Percentiles rank a stretch among this genome's conserved stretches.
phyloP scores from a whole-genome alignment of 2,113 vertebrate species.

The Oreocharis arfaki region DNA sequence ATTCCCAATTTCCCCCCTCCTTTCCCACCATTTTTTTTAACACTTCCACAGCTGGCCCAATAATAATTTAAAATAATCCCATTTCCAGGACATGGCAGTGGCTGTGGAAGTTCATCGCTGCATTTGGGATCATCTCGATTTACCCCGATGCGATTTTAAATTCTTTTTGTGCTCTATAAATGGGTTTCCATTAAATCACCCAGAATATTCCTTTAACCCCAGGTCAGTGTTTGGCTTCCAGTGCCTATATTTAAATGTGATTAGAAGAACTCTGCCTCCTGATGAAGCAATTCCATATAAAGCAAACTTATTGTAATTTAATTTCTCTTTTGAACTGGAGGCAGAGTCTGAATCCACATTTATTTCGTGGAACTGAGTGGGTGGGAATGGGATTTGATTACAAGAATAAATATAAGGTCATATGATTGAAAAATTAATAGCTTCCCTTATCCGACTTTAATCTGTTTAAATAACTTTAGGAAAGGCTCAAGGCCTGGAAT shows the following conservation, averaged over 20 bases:
- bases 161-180: conserved; percentile 21
- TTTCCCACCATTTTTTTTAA: neutral
- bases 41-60: neutral
- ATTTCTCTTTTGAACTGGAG: conserved; percentile 4
- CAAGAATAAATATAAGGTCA: conserved; percentile 12
- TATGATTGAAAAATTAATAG: conserved; percentile 57
- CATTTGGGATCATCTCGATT: conserved; percentile 40
- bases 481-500: conserved; percentile 31
- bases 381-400: neutral
- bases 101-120: neutral
- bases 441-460: conserved; percentile 18
- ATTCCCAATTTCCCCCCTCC: neutral
- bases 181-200: neutral
- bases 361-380: neutral
- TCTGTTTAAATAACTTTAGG: conserved; percentile 58
- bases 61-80: neutral
- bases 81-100: conserved; percentile 11
- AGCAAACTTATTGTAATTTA: conserved; percentile 20
- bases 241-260: conserved; percentile 35
- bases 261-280: conserved; percentile 12
- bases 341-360: conserved; percentile 5
- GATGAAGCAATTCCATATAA: conserved; percentile 16
- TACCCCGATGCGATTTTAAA: conserved; percentile 4
- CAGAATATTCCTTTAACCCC: conserved; percentile 32
- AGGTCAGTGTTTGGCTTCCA: conserved; percentile 25